Conservation (phyloP, 2,888 invertebrate genomes). For the Orthonevra nobilis region DNA sequence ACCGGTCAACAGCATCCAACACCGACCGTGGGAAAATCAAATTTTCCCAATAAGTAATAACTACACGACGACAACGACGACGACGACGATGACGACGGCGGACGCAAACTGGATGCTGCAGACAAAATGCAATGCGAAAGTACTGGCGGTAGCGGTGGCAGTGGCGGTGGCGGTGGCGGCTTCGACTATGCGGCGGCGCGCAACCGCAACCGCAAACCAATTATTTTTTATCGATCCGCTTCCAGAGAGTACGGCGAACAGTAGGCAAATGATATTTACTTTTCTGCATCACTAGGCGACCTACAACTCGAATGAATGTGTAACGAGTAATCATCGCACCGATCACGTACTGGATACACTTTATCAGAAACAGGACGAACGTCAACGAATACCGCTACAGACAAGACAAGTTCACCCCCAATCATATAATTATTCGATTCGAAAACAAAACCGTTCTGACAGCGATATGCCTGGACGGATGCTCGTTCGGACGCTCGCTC, state of each 20-base stretch:
- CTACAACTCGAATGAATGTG: conserved; percentile 57
- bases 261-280: conserved; percentile 70
- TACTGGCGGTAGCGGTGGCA: not conserved
- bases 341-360: conserved; percentile 65
- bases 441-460: conserved; percentile 48
- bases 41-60: conserved; percentile 64
- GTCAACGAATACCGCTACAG: conserved; percentile 49
- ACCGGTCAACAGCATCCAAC: conserved; percentile 14
- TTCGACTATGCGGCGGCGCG: conserved; percentile 23
- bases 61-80: conserved; percentile 8
- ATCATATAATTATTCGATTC: conserved; percentile 66
- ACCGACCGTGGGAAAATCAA: conserved; percentile 62
- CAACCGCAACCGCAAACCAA: conserved; percentile 66
- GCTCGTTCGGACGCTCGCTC: not conserved
- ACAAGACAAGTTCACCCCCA: conserved; percentile 68
- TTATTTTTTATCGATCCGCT: conserved; percentile 70
- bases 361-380: conserved; percentile 67
- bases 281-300: conserved; percentile 69
- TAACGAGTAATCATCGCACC: conserved; percentile 68
- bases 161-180: conserved; percentile 12
- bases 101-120: conserved; percentile 25
- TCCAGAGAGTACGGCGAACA: conserved; percentile 49
- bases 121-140: conserved; percentile 19
- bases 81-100: not conserved
- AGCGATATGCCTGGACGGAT: conserved; percentile 52